Evolutionary conservation across 2,113 vertebrate genomes (phyloP).

Genomic region (Vidua macroura): DNA sequence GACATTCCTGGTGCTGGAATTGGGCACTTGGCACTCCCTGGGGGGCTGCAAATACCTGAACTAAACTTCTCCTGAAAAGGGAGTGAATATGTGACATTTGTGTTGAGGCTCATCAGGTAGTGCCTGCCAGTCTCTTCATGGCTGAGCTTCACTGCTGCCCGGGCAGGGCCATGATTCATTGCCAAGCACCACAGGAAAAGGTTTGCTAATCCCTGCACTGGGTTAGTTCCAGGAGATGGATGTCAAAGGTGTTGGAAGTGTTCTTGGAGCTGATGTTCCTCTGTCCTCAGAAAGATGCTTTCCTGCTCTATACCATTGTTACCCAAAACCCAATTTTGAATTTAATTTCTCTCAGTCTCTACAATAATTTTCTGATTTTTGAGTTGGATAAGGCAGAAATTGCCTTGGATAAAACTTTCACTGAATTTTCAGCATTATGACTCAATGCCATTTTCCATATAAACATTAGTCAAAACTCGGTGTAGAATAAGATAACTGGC

Average conservation of each 20-base stretch:
- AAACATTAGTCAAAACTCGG: neutral
- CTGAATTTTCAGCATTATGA: neutral
- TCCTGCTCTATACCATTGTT: neutral
- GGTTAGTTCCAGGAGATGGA: neutral
- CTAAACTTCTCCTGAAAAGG: neutral
- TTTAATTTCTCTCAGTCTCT: neutral
- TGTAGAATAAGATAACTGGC: neutral
- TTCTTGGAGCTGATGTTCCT: neutral
- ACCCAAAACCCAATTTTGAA: neutral
- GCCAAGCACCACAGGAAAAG: no score
- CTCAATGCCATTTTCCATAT: neutral
- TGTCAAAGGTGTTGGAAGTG: neutral
- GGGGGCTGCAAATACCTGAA: neutral
- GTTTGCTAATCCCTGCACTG: neutral
- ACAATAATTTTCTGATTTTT: neutral
- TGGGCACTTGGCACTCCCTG: neutral
- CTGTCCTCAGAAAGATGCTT: neutral
- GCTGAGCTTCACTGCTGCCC: neutral
- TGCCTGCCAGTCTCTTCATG: neutral
- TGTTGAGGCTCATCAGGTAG: fast-evolving
- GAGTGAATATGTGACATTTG: fast-evolving
- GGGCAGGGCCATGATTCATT: neutral
- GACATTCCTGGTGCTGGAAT: no score
- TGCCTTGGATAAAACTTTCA: neutral
- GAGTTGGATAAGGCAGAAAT: neutral